phyloP scores from a whole-genome alignment of 2,113 vertebrate species.

The Cacatua alba region DNA sequence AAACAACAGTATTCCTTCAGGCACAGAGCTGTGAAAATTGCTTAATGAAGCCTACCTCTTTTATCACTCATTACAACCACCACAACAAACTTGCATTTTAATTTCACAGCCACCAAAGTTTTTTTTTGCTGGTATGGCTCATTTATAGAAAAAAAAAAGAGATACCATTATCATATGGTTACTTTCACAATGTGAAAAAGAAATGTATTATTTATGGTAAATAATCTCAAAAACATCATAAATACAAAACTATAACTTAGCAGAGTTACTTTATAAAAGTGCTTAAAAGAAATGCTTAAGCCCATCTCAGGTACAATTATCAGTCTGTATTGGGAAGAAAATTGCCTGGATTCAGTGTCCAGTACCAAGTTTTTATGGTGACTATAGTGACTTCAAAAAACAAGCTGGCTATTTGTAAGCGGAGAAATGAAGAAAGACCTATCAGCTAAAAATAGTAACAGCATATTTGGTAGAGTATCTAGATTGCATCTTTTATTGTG shows the following conservation, averaged over 20 bases:
- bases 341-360: not conserved
- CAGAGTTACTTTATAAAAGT: not conserved
- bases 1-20: not conserved
- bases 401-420: not conserved
- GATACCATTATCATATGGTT: not conserved
- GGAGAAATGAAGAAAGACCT: not conserved
- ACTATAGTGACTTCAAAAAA: not conserved
- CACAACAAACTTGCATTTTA: not conserved
- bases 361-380: not conserved
- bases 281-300: not conserved
- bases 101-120: not conserved
- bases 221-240: not conserved
- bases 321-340: not conserved
- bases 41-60: not conserved
- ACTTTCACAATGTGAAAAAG: not conserved
- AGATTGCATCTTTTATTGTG: not conserved
- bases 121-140: not conserved
- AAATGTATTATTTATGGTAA: not conserved
- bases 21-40: not conserved
- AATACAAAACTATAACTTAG: not conserved
- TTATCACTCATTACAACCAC: not conserved
- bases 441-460: not conserved
- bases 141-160: not conserved
- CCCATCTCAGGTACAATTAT: not conserved
- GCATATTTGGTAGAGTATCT: not conserved